These are phyloP conservation scores for Acinonyx jubatus DNA, from an alignment of 2,113 vertebrate species.

Conservation along the genomic window DNA sequence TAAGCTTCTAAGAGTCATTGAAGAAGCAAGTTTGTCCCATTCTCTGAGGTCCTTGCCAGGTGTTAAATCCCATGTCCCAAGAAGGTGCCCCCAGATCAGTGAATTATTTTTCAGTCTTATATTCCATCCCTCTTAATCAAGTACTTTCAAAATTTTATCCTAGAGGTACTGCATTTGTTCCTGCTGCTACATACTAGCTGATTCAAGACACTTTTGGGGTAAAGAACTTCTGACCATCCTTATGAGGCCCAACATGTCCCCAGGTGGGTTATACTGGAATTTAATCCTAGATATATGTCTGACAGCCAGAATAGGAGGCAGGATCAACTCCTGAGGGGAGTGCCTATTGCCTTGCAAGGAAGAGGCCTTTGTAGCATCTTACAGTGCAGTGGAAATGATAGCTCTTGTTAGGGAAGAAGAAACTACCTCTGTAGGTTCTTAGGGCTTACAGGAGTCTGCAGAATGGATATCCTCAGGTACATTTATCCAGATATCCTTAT, in stretches of 20 bases:
- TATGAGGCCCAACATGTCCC: background rate
- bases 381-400: background rate
- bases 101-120: background rate
- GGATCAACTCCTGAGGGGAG: background rate
- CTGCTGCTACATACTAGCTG: background rate
- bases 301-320: background rate
- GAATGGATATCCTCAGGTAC: background rate
- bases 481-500: background rate
- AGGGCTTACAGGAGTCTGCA: background rate
- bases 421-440: background rate
- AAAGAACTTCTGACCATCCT: background rate
- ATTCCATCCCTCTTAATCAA: background rate
- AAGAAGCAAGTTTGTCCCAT: background rate
- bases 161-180: background rate
- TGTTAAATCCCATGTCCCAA: background rate
- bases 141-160: background rate
- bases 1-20: background rate
- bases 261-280: background rate
- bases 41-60: background rate
- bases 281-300: background rate
- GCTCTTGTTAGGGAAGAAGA: background rate
- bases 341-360: background rate
- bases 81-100: background rate
- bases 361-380: background rate
- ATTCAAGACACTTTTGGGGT: background rate